Conservation (phyloP, 2,888 invertebrate species). For the Macaria liturata region DNA sequence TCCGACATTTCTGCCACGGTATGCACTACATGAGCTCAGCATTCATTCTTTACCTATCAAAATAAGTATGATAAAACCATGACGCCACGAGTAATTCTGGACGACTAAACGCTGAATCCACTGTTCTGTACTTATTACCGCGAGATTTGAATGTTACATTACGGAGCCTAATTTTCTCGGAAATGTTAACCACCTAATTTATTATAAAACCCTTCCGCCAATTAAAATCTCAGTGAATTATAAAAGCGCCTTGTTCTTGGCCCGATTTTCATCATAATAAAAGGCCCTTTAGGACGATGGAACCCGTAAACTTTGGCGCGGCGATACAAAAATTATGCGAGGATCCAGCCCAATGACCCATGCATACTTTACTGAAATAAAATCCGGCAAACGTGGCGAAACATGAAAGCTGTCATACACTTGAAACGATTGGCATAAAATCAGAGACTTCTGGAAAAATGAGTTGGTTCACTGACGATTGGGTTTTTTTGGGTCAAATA, state of each 20-base stretch:
- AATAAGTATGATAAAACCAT: too few relatives aligned
- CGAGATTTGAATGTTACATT: too few relatives aligned
- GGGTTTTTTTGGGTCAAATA: too few relatives aligned
- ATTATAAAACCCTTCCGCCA: not conserved
- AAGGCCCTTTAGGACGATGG: constrained; percentile 26
- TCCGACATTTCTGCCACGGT: constrained; percentile 40
- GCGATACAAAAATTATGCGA: constrained; percentile 31
- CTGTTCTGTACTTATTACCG: too few relatives aligned
- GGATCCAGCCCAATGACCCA: constrained; percentile 17
- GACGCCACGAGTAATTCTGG: too few relatives aligned
- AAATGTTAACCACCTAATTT: constrained; percentile 1
- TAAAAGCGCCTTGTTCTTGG: constrained; percentile 6
- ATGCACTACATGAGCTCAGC: constrained; percentile 21
- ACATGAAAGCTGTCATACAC: not conserved
- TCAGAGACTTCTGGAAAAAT: constrained; percentile 7
- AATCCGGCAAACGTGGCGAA: constrained; percentile 19
- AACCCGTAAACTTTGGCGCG: constrained; percentile 24
- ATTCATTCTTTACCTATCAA: not conserved
- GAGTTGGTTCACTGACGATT: not conserved
- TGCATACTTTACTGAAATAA: constrained; percentile 17
- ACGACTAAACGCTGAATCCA: too few relatives aligned
- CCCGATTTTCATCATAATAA: constrained; percentile 26
- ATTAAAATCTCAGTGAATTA: constrained; percentile 6
- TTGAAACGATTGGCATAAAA: constrained; percentile 3
- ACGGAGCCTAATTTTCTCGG: too few relatives aligned